Conservation (phyloP, 2,797 vertebrate genomes). For the Pseudochirops corinnae region DNA sequence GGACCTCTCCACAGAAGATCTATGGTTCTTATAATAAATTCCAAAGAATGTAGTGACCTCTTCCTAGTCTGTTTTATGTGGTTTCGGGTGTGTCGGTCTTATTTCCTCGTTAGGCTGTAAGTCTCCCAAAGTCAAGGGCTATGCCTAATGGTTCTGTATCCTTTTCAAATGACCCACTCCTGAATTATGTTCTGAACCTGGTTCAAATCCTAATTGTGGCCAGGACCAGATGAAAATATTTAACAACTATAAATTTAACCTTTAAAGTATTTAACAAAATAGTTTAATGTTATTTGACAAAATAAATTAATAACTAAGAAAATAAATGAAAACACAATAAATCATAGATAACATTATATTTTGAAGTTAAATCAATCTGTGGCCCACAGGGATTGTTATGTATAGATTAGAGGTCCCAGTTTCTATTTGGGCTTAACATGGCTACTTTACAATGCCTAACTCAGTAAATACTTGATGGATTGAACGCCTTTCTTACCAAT, state of each 20-base stretch:
- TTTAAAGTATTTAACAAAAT: neutral
- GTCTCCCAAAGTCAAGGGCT: neutral
- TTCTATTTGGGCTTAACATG: neutral
- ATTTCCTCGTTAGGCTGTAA: neutral
- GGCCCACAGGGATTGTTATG: neutral
- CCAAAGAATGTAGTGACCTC: neutral
- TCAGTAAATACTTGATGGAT: constrained; percentile 12
- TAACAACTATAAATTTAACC: neutral
- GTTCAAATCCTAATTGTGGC: neutral
- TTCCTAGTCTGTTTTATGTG: neutral
- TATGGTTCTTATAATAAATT: neutral
- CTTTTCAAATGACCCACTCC: neutral
- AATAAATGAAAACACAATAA: neutral
- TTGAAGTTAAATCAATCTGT: neutral
- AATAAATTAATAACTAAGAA: neutral
- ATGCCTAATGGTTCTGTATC: neutral
- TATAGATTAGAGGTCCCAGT: neutral
- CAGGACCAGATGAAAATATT: neutral
- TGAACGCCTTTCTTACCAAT: neutral
- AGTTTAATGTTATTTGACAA: neutral
- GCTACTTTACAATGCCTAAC: neutral
- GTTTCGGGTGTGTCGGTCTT: neutral
- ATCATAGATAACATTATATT: neutral
- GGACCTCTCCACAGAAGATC: neutral
- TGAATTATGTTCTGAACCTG: neutral